Evolutionary conservation across 2,888 invertebrate genomes (phyloP).

Genomic region (Tinea pellionella): DNA sequence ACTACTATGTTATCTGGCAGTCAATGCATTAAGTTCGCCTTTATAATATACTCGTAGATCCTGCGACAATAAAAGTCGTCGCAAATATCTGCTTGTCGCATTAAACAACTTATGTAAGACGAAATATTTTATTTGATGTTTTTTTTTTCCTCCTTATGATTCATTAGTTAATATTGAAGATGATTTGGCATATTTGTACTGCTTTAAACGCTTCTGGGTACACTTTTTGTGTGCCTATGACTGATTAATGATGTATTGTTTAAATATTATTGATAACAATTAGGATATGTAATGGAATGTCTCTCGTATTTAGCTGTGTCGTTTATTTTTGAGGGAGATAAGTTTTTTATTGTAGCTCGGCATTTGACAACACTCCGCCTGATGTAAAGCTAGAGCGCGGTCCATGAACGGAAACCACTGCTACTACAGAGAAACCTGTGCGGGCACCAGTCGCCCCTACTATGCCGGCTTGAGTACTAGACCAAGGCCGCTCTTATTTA

Average conservation of each 20-base stretch:
- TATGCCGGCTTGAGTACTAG: too few species aligned
- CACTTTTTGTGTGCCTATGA: neutral
- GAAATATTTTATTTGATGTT: neutral
- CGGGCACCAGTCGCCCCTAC: too few species aligned
- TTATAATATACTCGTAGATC: too few species aligned
- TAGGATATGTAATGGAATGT: neutral
- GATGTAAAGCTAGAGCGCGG: too few species aligned
- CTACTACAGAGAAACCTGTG: too few species aligned
- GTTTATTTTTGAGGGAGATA: too few species aligned
- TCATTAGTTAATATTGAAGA: neutral
- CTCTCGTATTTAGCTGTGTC: neutral
- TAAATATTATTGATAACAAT: neutral
- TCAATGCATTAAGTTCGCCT: too few species aligned
- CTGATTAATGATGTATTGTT: neutral
- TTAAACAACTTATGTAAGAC: neutral
- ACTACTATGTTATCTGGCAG: too few species aligned
- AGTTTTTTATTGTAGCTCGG: neutral
- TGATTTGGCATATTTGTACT: conserved; percentile 3
- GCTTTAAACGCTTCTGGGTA: conserved; percentile 8
- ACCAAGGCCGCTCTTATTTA: too few species aligned
- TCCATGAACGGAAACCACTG: too few species aligned
- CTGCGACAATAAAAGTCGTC: neutral
- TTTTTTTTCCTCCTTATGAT: neutral
- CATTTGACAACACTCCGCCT: too few species aligned
- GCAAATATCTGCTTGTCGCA: neutral